A percentile compares a stretch with the other conserved stretches of the same genome.
These are phyloP conservation scores for Ceratina australensis DNA, from an alignment of 1,140 invertebrate species.

Conservation along the genomic window DNA sequence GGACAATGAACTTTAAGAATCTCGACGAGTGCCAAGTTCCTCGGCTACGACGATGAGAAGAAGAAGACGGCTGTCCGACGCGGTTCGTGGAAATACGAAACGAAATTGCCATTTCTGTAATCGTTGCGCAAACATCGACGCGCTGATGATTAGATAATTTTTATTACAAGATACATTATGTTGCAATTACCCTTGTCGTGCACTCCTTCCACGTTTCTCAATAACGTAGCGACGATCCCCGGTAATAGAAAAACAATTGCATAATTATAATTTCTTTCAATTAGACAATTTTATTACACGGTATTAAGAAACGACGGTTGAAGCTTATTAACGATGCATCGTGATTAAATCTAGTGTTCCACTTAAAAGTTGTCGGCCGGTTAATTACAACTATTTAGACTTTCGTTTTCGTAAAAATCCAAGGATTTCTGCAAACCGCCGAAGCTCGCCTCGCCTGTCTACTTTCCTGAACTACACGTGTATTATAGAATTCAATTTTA, in stretches of 20 bases:
- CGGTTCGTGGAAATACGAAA: neutral
- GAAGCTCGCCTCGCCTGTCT: neutral
- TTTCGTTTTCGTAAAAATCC: neutral
- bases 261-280: neutral
- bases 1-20: conserved; percentile 8
- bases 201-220: neutral
- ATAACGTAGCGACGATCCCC: neutral
- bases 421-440: neutral
- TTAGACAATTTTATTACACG: neutral
- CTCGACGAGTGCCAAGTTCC: no score
- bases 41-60: no score
- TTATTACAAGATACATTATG: conserved; percentile 13
- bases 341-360: neutral
- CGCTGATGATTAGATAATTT: conserved; percentile 24
- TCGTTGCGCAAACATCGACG: conserved; percentile 6
- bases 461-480: neutral
- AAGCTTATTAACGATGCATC: no score
- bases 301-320: neutral
- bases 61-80: no score
- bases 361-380: no score
- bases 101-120: conserved; percentile 4
- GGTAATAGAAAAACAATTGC: neutral
- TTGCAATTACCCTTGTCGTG: conserved; percentile 10
- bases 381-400: neutral
- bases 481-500: conserved; percentile 17